Base-by-base conservation (phyloP, 92 coral and sea anemone species). In the Umimayanthus kanabou region DNA sequence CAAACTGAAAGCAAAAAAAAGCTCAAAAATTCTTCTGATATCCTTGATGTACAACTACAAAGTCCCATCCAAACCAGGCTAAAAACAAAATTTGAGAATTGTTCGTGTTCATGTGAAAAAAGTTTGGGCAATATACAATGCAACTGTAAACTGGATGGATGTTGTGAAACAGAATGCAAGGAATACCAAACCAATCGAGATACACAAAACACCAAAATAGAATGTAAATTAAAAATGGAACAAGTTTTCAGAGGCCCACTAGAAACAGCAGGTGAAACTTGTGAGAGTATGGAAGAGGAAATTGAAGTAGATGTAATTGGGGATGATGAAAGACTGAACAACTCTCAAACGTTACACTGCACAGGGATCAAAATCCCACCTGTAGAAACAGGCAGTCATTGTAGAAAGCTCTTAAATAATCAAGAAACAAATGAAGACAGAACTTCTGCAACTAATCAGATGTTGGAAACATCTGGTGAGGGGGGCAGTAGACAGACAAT, bases 241-340 rank as follows among this genome's bases (percentile, higher is more conserved):
- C 45, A 83, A 26, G 67, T 30, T 80, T 53, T 61, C 77, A 26
- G 47, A 47, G 65, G 13, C 5, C 79, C 3, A 37, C 64, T 13
- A 37, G 86, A 66, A n/a, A 66, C 9, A 11, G 15, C 61, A 4
- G 78, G 47, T 70, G 78, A 69, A 83, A 22, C 28, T 25, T 26
- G 66, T 9, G 67, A 69, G 64, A 45, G 40, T 16, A 15, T 29
- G 47, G 77, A 69, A 29, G 78, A 71, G 3, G 87, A 45, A 6
- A 45, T 70, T 83, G 77, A 69, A 43, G 43, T 83, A 23, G 87
- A 83, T 29, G 25, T 83, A 22, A 70, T 25, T 18, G 87, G 87
- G 40, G 65, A 45, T 43, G 65, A 83, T 49, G 87, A 23, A 70
- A 28, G 23, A 9, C 16, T 71, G 57, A 69, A 28, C 22, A 25